Percentiles rank a stretch among this genome's conserved stretches.
Conservation (phyloP, 2,797 vertebrate species). For the Bradypus variegatus region DNA sequence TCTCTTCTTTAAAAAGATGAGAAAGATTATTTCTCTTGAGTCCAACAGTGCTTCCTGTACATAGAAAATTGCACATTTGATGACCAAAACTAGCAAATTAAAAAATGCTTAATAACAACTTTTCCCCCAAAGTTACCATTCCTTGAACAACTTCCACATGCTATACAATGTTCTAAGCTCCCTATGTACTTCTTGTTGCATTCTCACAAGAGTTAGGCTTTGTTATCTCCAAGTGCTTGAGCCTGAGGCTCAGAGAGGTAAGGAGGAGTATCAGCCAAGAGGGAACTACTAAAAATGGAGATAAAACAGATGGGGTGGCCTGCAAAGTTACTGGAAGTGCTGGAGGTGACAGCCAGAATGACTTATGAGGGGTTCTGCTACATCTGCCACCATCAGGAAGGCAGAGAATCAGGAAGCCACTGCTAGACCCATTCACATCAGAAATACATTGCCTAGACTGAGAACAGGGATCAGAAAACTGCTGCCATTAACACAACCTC, state of each 20-base stretch:
- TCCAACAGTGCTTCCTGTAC: neutral
- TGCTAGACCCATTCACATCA: neutral
- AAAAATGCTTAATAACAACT: neutral
- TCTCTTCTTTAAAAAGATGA: neutral
- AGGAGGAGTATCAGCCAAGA: neutral
- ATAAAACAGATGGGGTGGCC: neutral
- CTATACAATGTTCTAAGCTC: neutral
- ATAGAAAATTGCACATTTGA: neutral
- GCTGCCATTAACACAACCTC: neutral
- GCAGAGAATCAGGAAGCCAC: neutral
- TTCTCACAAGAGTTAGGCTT: neutral
- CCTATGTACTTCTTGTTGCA: rapidly evolving
- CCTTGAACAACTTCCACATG: too few species aligned
- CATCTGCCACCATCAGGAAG: neutral
- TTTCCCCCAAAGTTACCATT: neutral
- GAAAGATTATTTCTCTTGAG: neutral
- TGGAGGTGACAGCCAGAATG: neutral
- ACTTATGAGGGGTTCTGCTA: neutral
- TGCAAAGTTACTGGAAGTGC: neutral
- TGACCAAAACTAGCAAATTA: neutral
- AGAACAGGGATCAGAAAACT: neutral
- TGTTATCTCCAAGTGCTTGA: neutral
- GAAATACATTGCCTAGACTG: neutral
- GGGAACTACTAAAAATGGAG: neutral
- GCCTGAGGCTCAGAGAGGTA: neutral